Percentiles rank a stretch among this genome's conserved stretches.
phyloP scores from a whole-genome alignment of 1,140 invertebrate species.

The Vanessa tameamea region DNA sequence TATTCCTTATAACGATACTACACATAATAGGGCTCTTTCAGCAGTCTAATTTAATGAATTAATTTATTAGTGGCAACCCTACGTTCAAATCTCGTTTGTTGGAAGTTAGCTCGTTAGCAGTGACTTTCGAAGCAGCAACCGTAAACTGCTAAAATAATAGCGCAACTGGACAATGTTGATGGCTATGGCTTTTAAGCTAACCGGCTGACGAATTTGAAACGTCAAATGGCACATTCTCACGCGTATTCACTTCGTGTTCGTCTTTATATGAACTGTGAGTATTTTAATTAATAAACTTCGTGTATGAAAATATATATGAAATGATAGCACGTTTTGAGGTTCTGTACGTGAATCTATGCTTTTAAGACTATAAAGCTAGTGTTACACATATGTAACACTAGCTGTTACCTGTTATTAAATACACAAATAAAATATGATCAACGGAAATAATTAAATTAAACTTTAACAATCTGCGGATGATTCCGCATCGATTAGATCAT shows the following conservation, averaged over 20 bases:
- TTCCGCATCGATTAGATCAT: no score
- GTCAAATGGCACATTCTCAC: neutral
- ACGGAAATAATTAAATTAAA: no score
- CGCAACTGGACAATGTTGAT: constrained; percentile 13
- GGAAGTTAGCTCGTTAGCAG: constrained; percentile 8
- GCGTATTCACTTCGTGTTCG: neutral
- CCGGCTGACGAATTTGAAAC: neutral
- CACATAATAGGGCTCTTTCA: neutral
- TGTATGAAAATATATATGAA: neutral
- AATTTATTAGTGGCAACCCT: neutral
- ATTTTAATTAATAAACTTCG: neutral
- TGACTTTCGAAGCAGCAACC: constrained; percentile 15
- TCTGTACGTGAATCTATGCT: no score
- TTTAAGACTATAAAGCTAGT: no score
- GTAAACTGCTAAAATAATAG: constrained; percentile 22
- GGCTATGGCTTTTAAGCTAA: constrained; percentile 9
- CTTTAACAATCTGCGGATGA: no score
- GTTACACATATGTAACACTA: no score
- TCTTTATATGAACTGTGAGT: neutral
- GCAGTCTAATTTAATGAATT: neutral
- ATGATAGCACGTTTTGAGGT: no score
- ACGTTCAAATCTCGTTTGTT: neutral
- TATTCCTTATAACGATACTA: no score
- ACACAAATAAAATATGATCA: no score
- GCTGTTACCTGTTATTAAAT: no score